Percentiles rank a stretch among this genome's conserved stretches.
Conservation (phyloP, 2,113 vertebrate species). For the Struthio camelus region DNA sequence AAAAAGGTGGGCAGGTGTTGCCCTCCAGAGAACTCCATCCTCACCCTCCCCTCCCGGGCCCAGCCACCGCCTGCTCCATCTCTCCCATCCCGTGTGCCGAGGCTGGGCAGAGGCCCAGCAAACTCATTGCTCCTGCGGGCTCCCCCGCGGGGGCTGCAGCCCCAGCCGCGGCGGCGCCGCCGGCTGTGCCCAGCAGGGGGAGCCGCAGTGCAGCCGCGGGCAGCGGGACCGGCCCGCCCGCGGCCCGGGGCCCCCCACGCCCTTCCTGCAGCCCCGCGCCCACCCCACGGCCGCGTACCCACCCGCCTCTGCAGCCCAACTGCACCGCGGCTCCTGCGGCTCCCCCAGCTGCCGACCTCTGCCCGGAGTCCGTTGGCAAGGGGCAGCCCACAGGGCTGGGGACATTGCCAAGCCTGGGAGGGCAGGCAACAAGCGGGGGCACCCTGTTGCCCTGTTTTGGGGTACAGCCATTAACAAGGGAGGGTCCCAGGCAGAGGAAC, state of each 20-base stretch:
- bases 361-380: slow-evolving; percentile 36
- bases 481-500: background rate
- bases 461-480: too few relatives aligned
- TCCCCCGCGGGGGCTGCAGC: background rate
- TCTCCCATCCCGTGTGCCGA: background rate
- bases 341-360: background rate
- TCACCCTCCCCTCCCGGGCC: too few relatives aligned
- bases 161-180: too few relatives aligned
- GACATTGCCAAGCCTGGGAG: background rate
- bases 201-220: background rate
- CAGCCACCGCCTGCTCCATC: background rate
- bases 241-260: background rate
- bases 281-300: too few relatives aligned
- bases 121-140: background rate
- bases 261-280: background rate
- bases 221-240: background rate
- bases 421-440: background rate
- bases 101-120: background rate
- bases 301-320: background rate
- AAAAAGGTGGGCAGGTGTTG: background rate
- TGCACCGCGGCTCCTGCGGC: background rate
- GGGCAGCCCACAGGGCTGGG: background rate
- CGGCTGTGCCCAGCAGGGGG: background rate
- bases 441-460: background rate
- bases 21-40: too few relatives aligned